Evolutionary conservation across 1,140 invertebrate species (phyloP).

Genomic region (Tetranychus cinnabarinus): DNA sequence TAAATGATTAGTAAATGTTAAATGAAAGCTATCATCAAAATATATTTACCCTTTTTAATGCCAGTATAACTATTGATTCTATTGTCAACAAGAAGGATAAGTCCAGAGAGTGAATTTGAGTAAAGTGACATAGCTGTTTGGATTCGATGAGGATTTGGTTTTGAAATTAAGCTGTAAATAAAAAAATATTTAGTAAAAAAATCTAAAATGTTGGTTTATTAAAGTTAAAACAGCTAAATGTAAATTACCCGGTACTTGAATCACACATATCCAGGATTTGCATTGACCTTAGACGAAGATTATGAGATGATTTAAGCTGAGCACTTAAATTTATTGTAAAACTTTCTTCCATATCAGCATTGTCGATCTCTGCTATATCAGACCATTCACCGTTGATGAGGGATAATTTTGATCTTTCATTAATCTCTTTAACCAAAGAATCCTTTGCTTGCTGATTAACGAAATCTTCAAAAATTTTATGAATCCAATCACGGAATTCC

Average conservation of each 20-base stretch:
- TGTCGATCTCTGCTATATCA: not conserved
- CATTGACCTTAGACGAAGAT: constrained; percentile 66
- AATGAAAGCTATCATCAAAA: not conserved
- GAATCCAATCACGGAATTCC: constrained; percentile 54
- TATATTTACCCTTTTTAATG: constrained; percentile 36
- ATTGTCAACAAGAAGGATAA: constrained; percentile 59
- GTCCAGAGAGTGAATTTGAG: constrained; percentile 62
- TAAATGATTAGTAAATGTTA: not conserved
- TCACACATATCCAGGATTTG: constrained; percentile 61
- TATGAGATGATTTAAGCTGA: constrained; percentile 95
- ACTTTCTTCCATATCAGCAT: constrained; percentile 53
- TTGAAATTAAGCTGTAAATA: not conserved
- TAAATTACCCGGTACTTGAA: not conserved
- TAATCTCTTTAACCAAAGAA: not conserved
- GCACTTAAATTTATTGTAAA: constrained; percentile 82
- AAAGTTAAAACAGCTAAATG: not conserved
- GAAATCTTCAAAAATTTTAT: constrained; percentile 41
- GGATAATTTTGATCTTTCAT: not conserved
- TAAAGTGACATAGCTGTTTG: constrained; percentile 83
- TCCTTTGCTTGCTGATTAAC: constrained; percentile 24
- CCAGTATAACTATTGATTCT: constrained; percentile 44
- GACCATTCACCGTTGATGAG: not conserved
- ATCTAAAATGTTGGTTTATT: not conserved
- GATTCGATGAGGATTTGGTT: constrained; percentile 43
- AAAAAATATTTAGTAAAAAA: not conserved